These are phyloP conservation scores for Thaumatotibia leucotreta DNA, from an alignment of 1,140 invertebrate species.

Conservation along the genomic window DNA sequence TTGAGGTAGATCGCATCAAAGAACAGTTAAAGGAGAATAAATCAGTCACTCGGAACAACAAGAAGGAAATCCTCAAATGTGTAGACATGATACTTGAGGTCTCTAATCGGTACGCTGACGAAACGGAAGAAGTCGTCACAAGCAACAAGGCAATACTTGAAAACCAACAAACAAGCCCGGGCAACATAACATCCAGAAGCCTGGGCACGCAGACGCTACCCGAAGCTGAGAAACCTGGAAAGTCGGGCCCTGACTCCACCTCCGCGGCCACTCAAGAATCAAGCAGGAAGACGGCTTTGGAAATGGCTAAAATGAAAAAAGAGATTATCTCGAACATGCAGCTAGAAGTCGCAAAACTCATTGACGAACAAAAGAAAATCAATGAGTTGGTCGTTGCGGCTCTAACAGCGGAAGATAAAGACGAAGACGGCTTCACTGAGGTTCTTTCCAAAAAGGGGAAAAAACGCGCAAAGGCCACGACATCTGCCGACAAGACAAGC, in stretches of 20 bases:
- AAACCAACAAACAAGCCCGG: no score
- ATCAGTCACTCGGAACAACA: background rate
- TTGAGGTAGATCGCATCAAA: background rate
- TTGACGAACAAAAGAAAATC: background rate
- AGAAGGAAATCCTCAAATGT: background rate
- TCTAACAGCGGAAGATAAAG: background rate
- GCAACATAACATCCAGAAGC: background rate
- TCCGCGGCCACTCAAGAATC: background rate
- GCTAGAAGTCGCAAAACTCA: background rate
- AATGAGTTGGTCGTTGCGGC: background rate
- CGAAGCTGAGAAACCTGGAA: background rate
- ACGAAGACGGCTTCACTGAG: background rate
- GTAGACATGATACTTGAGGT: background rate
- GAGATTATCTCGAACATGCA: background rate
- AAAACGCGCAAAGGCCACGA: background rate
- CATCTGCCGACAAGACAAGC: background rate
- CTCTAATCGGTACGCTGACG: background rate
- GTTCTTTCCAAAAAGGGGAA: background rate
- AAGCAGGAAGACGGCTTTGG: background rate
- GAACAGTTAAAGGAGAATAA: background rate
- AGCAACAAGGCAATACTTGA: no score
- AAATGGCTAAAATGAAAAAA: background rate
- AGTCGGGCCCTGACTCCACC: no score
- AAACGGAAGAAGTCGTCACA: background rate
- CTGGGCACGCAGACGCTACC: background rate